A percentile compares a stretch with the other conserved stretches of the same genome.
phyloP scores from a whole-genome alignment of 2,888 invertebrate species.

The Acleris literana region DNA sequence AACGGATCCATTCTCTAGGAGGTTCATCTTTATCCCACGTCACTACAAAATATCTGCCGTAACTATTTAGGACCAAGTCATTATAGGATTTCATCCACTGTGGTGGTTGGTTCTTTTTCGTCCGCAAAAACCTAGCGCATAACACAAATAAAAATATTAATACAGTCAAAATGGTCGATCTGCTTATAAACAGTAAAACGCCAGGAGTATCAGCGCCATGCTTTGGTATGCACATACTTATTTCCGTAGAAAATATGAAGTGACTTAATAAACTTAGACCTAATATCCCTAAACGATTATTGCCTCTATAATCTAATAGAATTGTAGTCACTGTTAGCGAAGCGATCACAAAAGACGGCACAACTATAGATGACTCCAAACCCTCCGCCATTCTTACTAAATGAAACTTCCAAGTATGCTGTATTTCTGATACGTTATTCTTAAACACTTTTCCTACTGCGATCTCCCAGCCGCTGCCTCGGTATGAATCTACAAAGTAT shows the following conservation, averaged over 20 bases:
- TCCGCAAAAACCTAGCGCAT: slow-evolving; percentile 44
- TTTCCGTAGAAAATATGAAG: slow-evolving; percentile 42
- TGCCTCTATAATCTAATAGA: slow-evolving; percentile 11
- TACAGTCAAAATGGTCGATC: slow-evolving; percentile 49
- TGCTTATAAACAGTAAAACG: slow-evolving; percentile 51
- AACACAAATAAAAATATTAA: slow-evolving; percentile 46
- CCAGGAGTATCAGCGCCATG: slow-evolving; percentile 47
- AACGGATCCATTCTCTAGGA: slow-evolving; percentile 48
- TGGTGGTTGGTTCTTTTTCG: slow-evolving; percentile 38
- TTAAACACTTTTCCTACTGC: not conserved
- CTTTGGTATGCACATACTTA: slow-evolving; percentile 48
- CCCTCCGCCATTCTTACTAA: slow-evolving; percentile 16
- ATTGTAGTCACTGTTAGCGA: slow-evolving; percentile 12
- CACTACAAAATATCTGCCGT: slow-evolving; percentile 44
- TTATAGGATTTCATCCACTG: slow-evolving; percentile 46
- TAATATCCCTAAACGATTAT: slow-evolving; percentile 45
- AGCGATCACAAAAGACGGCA: slow-evolving; percentile 19
- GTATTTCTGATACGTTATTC: slow-evolving; percentile 22
- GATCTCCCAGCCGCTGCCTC: slow-evolving; percentile 21
- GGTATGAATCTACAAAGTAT: slow-evolving; percentile 6
- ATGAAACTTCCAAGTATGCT: slow-evolving; percentile 14
- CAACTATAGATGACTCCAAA: slow-evolving; percentile 20
- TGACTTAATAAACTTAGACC: slow-evolving; percentile 54
- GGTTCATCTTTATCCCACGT: slow-evolving; percentile 39
- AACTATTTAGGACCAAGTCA: slow-evolving; percentile 43